Percentiles rank a stretch among this genome's conserved stretches.
Conservation (phyloP, 2,113 vertebrate species). For the Austrofundulus limnaeus region DNA sequence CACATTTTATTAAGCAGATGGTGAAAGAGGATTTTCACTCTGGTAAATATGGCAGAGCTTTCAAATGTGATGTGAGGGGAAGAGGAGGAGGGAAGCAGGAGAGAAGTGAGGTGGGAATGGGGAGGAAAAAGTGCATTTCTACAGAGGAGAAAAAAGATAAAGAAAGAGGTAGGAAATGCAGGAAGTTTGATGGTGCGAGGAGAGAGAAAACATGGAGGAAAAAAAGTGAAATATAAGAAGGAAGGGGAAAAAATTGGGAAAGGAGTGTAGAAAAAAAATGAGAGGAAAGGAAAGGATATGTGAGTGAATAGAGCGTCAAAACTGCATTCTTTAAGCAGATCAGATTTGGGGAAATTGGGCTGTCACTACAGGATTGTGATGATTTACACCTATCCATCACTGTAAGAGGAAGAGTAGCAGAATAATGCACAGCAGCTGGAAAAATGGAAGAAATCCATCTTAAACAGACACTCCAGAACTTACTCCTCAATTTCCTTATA, state of each 20-base stretch:
- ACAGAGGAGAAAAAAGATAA: conserved; percentile 22
- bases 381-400: conserved; percentile 99
- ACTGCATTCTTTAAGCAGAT: conserved; percentile 98
- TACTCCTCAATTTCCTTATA: conserved; percentile 15
- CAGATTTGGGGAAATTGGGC: conserved; percentile 99
- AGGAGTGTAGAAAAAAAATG: conserved; percentile 21
- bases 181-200: conserved; percentile 27
- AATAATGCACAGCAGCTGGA: conserved; percentile 53
- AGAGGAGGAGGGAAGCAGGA: conserved; percentile 13
- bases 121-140: conserved; percentile 29
- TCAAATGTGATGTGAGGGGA: conserved; percentile 66
- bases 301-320: conserved; percentile 74
- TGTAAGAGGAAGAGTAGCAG: conserved; percentile 31
- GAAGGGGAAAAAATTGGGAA: conserved; percentile 29
- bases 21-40: conserved; percentile 82
- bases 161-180: conserved; percentile 1
- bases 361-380: conserved; percentile 96
- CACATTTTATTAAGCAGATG: conserved; percentile 83
- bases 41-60: conserved; percentile 79
- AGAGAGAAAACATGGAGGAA: conserved; percentile 21
- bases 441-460: conserved; percentile 35
- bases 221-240: conserved; percentile 19
- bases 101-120: conserved; percentile 33
- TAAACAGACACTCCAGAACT: conserved; percentile 7
- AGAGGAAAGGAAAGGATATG: conserved; percentile 65